Evolutionary conservation across 2,113 vertebrate species (phyloP).

Genomic region (Nycticryphes semicollaris): DNA sequence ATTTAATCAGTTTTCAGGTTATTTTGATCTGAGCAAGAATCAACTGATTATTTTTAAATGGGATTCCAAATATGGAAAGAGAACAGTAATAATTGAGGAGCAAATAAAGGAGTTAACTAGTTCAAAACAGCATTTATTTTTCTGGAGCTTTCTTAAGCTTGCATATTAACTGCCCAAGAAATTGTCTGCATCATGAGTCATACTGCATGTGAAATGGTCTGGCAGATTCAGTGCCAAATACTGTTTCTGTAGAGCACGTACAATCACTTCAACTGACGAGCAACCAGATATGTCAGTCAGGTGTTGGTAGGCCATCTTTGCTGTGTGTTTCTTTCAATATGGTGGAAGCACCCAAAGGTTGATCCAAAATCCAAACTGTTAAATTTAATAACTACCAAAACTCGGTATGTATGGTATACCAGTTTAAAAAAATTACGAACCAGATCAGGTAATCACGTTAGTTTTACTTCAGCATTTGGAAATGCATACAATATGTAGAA

Average conservation of each 20-base stretch:
- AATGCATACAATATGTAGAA: accelerated
- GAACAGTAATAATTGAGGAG: neutral
- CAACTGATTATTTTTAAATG: neutral
- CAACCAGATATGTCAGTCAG: neutral
- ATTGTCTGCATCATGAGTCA: neutral
- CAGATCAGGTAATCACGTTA: neutral
- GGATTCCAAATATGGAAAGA: neutral
- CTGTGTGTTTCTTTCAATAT: neutral
- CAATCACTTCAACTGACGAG: neutral
- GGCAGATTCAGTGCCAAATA: neutral
- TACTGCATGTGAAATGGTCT: neutral
- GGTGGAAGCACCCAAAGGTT: neutral
- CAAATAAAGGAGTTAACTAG: neutral
- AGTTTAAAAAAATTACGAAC: neutral
- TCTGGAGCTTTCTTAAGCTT: neutral
- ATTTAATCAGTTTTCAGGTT: neutral
- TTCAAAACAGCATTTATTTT: neutral
- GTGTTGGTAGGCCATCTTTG: neutral
- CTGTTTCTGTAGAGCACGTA: neutral
- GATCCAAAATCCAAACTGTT: neutral
- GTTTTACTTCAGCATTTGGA: neutral
- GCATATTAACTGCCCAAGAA: neutral
- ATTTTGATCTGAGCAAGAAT: neutral
- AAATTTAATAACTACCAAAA: neutral
- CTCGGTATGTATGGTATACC: neutral